A percentile compares a stretch with the other conserved stretches of the same genome.
Conservation (phyloP, 2,113 vertebrate species). For the Haliaeetus leucogaster region DNA sequence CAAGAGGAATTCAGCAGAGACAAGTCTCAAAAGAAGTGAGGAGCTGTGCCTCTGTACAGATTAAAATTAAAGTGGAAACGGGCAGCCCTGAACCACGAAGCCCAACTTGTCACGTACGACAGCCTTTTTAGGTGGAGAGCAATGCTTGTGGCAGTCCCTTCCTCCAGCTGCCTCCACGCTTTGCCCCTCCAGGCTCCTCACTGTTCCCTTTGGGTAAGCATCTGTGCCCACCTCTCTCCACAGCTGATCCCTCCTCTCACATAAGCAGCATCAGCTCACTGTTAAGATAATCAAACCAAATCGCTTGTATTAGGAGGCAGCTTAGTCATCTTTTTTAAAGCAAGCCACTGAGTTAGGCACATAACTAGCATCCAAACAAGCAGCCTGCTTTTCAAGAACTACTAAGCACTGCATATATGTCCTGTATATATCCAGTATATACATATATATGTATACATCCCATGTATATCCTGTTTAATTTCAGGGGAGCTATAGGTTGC, state of each 20-base stretch:
- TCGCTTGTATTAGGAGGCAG: not conserved
- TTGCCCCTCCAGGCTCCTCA: not conserved
- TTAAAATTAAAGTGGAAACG: not conserved
- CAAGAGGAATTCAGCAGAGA: not conserved
- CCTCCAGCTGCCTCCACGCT: not conserved
- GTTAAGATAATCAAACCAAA: not conserved
- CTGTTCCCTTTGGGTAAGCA: not conserved
- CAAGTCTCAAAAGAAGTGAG: not conserved
- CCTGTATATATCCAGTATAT: not conserved
- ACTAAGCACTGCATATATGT: not conserved
- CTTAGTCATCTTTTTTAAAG: not conserved
- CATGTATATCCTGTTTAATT: not conserved
- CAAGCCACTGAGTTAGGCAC: not conserved
- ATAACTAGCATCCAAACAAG: not conserved
- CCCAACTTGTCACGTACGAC: accelerated
- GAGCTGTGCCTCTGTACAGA: not conserved
- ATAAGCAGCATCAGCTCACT: not conserved
- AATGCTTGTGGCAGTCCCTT: not conserved
- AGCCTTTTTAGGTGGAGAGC: not conserved
- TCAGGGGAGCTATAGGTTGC: not conserved
- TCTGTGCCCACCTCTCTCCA: not conserved
- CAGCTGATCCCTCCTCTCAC: not conserved
- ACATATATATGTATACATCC: accelerated
- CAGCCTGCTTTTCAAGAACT: not conserved
- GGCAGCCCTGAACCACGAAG: not conserved